These are phyloP conservation scores for Helarctos malayanus DNA, from an alignment of 2,797 vertebrate genomes.

Conservation along the genomic window DNA sequence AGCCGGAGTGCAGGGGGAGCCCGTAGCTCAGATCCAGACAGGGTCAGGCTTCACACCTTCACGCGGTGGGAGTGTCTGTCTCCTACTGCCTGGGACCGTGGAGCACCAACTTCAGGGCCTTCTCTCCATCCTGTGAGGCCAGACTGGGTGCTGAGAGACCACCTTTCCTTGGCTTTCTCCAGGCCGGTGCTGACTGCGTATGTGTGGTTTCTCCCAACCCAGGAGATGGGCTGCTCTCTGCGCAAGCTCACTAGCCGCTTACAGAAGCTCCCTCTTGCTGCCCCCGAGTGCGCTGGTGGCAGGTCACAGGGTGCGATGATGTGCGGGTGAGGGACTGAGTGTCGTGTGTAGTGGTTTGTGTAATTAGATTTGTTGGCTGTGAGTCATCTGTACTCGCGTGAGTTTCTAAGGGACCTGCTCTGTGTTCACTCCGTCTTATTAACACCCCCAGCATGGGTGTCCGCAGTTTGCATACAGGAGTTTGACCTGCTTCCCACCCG, in stretches of 20 bases:
- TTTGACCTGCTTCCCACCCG: neutral
- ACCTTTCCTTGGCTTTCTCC: neutral
- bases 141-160: neutral
- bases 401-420: neutral
- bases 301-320: too few species aligned
- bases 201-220: neutral
- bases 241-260: neutral
- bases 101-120: neutral
- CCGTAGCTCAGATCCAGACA: neutral
- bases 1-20: neutral
- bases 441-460: neutral
- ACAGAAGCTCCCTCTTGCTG: neutral
- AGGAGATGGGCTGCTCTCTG: neutral
- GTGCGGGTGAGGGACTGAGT: too few species aligned
- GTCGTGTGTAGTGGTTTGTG: neutral
- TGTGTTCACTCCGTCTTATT: neutral
- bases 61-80: neutral
- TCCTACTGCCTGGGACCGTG: neutral
- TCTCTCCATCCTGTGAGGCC: neutral
- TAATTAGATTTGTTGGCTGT: neutral
- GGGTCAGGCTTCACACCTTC: neutral
- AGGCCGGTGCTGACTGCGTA: neutral
- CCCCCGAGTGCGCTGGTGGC: too few species aligned
- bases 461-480: neutral
- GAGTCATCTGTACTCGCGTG: too few species aligned